These are phyloP conservation scores for Nothoprocta perdicaria DNA, from an alignment of 2,113 vertebrate genomes.

Conservation along the genomic window DNA sequence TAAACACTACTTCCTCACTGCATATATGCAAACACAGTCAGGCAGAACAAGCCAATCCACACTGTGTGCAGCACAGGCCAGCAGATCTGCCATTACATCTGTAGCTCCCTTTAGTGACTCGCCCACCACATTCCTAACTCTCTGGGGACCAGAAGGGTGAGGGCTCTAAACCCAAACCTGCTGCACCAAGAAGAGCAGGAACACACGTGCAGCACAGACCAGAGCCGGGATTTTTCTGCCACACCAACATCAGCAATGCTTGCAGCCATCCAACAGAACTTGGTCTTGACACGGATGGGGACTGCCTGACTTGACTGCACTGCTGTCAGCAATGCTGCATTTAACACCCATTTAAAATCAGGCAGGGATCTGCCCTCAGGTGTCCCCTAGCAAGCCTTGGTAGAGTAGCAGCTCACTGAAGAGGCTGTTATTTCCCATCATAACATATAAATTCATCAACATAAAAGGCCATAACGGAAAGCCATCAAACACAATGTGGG, in stretches of 20 bases:
- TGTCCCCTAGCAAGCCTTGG: background rate
- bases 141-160: background rate
- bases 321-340: background rate
- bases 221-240: background rate
- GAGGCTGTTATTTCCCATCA: background rate
- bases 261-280: background rate
- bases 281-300: background rate
- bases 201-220: background rate
- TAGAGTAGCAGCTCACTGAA: background rate
- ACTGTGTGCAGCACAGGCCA: background rate
- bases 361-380: background rate
- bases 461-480: background rate
- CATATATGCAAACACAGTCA: background rate
- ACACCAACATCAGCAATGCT: background rate
- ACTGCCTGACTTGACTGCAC: background rate
- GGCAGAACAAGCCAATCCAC: background rate
- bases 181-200: background rate
- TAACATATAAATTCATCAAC: background rate
- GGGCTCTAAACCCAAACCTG: background rate
- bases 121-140: background rate
- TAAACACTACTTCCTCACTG: background rate
- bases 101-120: background rate
- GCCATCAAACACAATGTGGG: background rate
- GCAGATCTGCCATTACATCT: background rate
- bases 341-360: background rate